phyloP scores from a whole-genome alignment of 2,113 vertebrate species.

The Ahaetulla prasina region DNA sequence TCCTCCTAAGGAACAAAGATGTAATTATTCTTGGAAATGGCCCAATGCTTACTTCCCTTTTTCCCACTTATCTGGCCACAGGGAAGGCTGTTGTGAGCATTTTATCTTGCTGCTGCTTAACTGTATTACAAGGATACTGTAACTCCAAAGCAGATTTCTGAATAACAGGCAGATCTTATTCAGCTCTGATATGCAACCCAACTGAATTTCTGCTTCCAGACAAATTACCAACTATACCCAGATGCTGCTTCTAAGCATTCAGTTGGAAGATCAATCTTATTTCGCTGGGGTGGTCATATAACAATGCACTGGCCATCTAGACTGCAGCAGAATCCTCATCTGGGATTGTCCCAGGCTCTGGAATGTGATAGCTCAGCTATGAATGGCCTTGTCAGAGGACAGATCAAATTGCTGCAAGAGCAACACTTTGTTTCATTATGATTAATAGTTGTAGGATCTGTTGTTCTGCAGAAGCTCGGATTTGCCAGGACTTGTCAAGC shows the following conservation, averaged over 20 bases:
- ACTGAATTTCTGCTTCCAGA: not conserved
- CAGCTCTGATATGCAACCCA: not conserved
- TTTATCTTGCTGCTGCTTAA: not conserved
- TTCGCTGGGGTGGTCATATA: not conserved
- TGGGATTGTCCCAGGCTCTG: not conserved
- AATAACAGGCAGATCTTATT: not conserved
- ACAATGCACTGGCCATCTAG: not conserved
- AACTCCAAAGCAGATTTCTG: not conserved
- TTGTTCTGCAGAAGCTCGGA: slow-evolving; percentile 3
- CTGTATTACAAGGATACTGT: not conserved
- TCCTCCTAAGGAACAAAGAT: not conserved
- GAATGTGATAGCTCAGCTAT: not conserved
- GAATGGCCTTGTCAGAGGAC: not conserved
- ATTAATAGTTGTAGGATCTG: not conserved
- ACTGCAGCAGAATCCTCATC: not conserved
- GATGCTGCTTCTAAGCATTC: not conserved
- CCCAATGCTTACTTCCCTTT: not conserved
- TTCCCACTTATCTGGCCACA: not conserved
- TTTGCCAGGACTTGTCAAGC: slow-evolving; percentile 39
- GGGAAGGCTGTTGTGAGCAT: not conserved
- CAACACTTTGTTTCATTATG: not conserved
- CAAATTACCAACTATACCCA: not conserved
- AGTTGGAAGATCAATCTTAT: not conserved
- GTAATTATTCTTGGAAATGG: not conserved
- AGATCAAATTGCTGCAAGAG: not conserved